Evolutionary conservation across 2,888 invertebrate genomes (phyloP).

Genomic region (Cosmopolites sordidus): DNA sequence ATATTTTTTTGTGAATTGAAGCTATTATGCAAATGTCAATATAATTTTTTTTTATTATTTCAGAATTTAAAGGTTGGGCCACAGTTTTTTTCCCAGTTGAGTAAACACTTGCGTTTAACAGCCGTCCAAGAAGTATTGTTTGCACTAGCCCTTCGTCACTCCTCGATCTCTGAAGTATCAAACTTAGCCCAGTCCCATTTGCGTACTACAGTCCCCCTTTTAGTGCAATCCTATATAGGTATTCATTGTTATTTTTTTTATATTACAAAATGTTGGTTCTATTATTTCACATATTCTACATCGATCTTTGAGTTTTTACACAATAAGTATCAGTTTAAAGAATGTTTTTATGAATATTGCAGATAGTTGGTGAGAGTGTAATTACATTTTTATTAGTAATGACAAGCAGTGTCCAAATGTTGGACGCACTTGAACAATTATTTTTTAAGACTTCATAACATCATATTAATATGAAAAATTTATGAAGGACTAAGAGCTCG

Average conservation of each 20-base stretch:
- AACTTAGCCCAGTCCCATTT: slow-evolving; percentile 73
- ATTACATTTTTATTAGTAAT: no score
- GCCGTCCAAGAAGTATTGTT: slow-evolving; percentile 89
- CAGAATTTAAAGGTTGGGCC: slow-evolving; percentile 76
- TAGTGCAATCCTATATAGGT: slow-evolving; percentile 83
- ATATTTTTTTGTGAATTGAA: neutral
- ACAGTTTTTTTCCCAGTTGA: slow-evolving; percentile 78
- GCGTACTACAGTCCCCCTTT: slow-evolving; percentile 75
- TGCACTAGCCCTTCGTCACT: slow-evolving; percentile 79
- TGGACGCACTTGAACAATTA: no score
- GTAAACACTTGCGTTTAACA: slow-evolving; percentile 79
- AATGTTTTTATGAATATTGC: no score
- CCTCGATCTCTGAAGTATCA: slow-evolving; percentile 71
- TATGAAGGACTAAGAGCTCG: no score
- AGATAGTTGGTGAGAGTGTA: no score
- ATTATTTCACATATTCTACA: no score
- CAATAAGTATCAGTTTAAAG: no score
- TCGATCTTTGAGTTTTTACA: no score
- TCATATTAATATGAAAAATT: no score
- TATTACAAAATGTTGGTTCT: no score
- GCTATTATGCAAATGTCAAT: neutral
- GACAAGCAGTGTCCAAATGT: no score
- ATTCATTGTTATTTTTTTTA: slow-evolving; percentile 3
- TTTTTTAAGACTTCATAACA: no score
- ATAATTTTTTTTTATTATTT: slow-evolving; percentile 25